Conservation (phyloP, 2,888 invertebrate species). For the Drosophila leonis region DNA sequence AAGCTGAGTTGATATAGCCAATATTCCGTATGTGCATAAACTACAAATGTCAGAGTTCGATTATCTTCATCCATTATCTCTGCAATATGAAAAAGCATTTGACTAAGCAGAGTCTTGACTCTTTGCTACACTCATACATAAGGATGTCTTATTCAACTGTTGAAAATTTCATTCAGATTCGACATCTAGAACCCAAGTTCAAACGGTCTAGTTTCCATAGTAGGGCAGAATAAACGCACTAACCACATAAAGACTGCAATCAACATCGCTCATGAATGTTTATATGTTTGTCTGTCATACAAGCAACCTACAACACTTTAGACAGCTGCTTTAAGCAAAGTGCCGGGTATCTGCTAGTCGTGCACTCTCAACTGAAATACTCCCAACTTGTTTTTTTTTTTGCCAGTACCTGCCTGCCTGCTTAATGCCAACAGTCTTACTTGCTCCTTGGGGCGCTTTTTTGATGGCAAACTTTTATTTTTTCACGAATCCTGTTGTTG, state of each 20-base stretch:
- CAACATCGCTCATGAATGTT: background rate
- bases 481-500: slow-evolving; percentile 20
- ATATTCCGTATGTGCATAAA: background rate
- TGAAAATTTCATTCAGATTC: background rate
- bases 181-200: background rate
- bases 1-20: no score
- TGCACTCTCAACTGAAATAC: background rate
- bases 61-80: no score
- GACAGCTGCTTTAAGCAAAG: background rate
- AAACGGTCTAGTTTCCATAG: background rate
- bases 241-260: no score
- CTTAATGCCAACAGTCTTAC: slow-evolving; percentile 11
- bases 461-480: slow-evolving; percentile 34
- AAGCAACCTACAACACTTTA: background rate
- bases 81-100: background rate
- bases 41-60: no score
- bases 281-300: background rate
- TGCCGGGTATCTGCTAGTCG: background rate
- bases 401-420: slow-evolving; percentile 8
- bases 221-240: background rate
- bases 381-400: background rate
- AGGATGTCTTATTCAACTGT: background rate
- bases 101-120: background rate
- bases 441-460: slow-evolving; percentile 62
- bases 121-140: background rate